Evolutionary conservation across 35 echinoderm and acorn worm species (phyloP).

Genomic region (Ophiothrix spiculata): DNA sequence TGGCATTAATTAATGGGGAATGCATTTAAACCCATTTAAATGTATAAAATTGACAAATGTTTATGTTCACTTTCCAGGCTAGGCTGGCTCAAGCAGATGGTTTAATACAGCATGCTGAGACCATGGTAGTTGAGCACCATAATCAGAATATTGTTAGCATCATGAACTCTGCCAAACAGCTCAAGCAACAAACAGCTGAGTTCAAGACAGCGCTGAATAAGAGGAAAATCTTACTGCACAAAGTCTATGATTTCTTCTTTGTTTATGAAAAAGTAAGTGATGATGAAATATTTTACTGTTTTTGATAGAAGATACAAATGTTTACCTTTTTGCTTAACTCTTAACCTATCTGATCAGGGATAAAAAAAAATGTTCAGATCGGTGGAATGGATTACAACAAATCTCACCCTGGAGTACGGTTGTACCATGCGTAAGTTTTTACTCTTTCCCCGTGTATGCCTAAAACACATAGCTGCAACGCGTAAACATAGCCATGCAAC

Average conservation of each 20-base stretch:
- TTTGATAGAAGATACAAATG: neutral
- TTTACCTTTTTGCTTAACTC: neutral
- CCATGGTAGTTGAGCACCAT: constrained; percentile 20
- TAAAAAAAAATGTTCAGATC: neutral
- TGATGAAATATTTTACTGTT: neutral
- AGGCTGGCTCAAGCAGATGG: constrained; percentile 43
- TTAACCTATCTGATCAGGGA: neutral
- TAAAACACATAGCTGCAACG: too few species aligned
- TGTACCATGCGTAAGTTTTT: too few species aligned
- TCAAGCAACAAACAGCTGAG: constrained; percentile 41
- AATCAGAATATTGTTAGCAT: constrained; percentile 16
- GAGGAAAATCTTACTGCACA: constrained; percentile 44
- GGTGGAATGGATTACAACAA: neutral
- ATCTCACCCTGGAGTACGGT: too few species aligned
- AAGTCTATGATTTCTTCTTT: constrained; percentile 58
- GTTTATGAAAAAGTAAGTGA: constrained; percentile 62
- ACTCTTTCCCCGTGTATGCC: too few species aligned
- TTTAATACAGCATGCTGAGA: constrained; percentile 44
- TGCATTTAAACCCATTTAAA: too few species aligned
- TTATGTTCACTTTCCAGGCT: constrained; percentile 31
- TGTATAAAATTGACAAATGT: neutral
- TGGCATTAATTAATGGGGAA: too few species aligned
- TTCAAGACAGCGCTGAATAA: constrained; percentile 55
- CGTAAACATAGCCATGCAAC: too few species aligned
- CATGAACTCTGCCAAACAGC: constrained; percentile 24